Conservation (phyloP, 2,888 invertebrate species). For the Siphlonurus alternatus region DNA sequence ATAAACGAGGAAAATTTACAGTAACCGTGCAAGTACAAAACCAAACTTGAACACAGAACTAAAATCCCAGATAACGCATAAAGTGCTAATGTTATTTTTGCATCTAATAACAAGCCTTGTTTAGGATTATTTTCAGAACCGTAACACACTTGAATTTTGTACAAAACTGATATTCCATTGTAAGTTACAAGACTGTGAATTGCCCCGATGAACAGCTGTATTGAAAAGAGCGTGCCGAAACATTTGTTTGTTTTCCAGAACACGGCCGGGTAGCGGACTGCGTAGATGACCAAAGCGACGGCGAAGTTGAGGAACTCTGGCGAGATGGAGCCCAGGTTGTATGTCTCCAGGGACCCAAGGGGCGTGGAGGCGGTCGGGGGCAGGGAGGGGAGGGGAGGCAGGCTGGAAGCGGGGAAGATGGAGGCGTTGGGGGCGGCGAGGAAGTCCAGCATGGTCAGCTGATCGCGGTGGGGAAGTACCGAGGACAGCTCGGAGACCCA, state of each 20-base stretch:
- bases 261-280: conserved; percentile 66
- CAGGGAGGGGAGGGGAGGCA: conserved; percentile 8
- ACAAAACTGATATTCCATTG: conserved; percentile 61
- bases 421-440: conserved; percentile 28
- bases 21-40: conserved; percentile 59
- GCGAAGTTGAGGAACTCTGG: conserved; percentile 69
- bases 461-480: conserved; percentile 48
- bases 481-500: conserved; percentile 80
- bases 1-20: conserved; percentile 41
- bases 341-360: background rate
- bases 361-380: conserved; percentile 7
- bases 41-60: conserved; percentile 57
- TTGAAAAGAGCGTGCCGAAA: conserved; percentile 61
- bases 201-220: conserved; percentile 59
- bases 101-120: conserved; percentile 10
- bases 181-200: conserved; percentile 57
- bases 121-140: conserved; percentile 14
- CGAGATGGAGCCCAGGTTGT: conserved; percentile 40
- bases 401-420: background rate
- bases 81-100: conserved; percentile 44
- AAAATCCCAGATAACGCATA: conserved; percentile 51
- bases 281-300: conserved; percentile 58
- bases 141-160: conserved; percentile 38
- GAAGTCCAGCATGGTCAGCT: conserved; percentile 48
- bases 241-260: conserved; percentile 79